Conservation (phyloP, 2,888 invertebrate species). For the Apamea crenata region DNA sequence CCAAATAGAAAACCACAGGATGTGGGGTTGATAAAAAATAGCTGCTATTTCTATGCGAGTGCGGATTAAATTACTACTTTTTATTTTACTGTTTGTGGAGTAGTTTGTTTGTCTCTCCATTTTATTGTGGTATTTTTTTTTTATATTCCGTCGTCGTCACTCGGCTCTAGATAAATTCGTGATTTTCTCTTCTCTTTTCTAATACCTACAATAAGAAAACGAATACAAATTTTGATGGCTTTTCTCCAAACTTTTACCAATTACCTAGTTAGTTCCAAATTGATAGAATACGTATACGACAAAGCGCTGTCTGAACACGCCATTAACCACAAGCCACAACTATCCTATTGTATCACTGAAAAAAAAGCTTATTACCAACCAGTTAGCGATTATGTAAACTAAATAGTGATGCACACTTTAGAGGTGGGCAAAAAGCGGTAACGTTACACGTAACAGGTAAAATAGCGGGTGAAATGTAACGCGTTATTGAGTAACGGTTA, state of each 20-base stretch:
- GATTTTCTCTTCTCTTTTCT: background rate
- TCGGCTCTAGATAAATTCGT: background rate
- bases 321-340: constrained; percentile 25
- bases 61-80: background rate
- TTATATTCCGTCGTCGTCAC: background rate
- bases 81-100: background rate
- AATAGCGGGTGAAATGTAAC: constrained; percentile 71
- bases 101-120: background rate
- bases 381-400: constrained; percentile 61
- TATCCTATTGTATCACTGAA: constrained; percentile 49
- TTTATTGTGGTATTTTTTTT: background rate
- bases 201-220: constrained; percentile 9
- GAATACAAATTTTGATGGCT: background rate
- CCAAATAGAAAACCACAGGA: background rate
- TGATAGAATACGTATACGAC: constrained; percentile 5
- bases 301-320: constrained; percentile 12
- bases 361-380: constrained; percentile 52
- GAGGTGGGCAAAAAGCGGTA: constrained; percentile 51
- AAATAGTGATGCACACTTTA: constrained; percentile 59
- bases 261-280: constrained; percentile 14
- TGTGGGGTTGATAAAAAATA: too few relatives aligned
- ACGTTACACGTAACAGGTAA: constrained; percentile 56
- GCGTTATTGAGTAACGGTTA: constrained; percentile 78
- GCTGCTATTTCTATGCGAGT: too few relatives aligned
- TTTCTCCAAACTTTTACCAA: constrained; percentile 15